Conservation (phyloP, 1,140 invertebrate genomes). For the Ostrea edulis region DNA sequence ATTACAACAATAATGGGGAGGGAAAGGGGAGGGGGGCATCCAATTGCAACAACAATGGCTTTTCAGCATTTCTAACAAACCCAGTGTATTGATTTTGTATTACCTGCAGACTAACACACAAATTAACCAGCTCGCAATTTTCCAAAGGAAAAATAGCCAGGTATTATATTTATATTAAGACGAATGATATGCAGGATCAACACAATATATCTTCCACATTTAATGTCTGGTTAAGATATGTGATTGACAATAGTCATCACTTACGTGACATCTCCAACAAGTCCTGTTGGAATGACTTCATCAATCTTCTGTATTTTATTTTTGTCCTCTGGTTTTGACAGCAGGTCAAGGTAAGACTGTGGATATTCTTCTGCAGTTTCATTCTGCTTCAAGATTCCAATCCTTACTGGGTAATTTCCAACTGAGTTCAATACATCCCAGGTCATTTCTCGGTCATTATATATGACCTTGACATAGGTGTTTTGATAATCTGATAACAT, state of each 20-base stretch:
- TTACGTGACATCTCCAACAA: neutral
- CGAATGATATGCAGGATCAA: no score
- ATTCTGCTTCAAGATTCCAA: neutral
- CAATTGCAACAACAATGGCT: no score
- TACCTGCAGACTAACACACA: no score
- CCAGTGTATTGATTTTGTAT: no score
- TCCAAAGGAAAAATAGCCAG: no score
- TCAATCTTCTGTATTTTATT: slow-evolving; percentile 27
- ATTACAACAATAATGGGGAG: no score
- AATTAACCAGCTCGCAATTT: no score
- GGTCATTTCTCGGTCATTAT: slow-evolving; percentile 31
- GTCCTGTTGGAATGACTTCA: slow-evolving; percentile 5
- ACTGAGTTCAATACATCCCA: slow-evolving; percentile 39
- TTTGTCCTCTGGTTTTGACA: neutral
- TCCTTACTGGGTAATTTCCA: slow-evolving; percentile 24
- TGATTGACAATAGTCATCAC: neutral
- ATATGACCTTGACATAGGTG: slow-evolving; percentile 28
- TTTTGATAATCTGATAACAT: slow-evolving; percentile 43
- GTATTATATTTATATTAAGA: no score
- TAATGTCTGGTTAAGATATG: no score
- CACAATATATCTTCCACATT: no score
- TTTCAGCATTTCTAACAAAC: no score
- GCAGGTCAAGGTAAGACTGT: slow-evolving; percentile 4
- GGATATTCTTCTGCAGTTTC: slow-evolving; percentile 31
- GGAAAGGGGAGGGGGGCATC: no score